phyloP scores from a whole-genome alignment of 2,888 invertebrate species.

The Heliconius sara region DNA sequence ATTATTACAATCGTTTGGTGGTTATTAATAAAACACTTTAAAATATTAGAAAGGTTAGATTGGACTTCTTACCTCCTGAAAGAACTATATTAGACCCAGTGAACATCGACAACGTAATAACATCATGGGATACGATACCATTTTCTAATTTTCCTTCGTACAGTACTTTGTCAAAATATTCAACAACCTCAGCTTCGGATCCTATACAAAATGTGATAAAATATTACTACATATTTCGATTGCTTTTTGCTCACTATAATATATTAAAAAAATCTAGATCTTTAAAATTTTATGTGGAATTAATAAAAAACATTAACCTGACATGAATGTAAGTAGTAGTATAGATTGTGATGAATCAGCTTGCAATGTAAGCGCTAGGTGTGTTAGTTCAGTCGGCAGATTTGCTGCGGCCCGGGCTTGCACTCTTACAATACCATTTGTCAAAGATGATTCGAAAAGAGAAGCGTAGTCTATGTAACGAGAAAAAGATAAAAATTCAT shows the following conservation, averaged over 20 bases:
- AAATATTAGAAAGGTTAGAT: neutral
- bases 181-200: constrained; percentile 42
- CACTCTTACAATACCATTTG: constrained; percentile 56
- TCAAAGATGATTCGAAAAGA: constrained; percentile 56
- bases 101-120: constrained; percentile 59
- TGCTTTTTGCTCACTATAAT: neutral
- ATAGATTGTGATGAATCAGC: constrained; percentile 60
- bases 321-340: constrained; percentile 50
- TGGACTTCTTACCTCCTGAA: constrained; percentile 60
- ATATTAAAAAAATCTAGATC: too few species aligned
- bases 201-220: constrained; percentile 12
- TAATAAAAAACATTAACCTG: constrained; percentile 32
- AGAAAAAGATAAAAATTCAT: constrained; percentile 1
- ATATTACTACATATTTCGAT: neutral
- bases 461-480: constrained; percentile 55
- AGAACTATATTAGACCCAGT: constrained; percentile 56
- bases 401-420: constrained; percentile 48
- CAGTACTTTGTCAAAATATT: constrained; percentile 63
- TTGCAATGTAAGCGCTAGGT: constrained; percentile 60
- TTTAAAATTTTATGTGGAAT: neutral
- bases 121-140: constrained; percentile 61
- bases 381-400: constrained; percentile 54
- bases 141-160: constrained; percentile 61
- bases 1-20: neutral
- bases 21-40: too few species aligned